A percentile compares a stretch with the other conserved stretches of the same genome.
Evolutionary conservation across 2,113 vertebrate species (phyloP).

Genomic region (Platysternon megacephalum): DNA sequence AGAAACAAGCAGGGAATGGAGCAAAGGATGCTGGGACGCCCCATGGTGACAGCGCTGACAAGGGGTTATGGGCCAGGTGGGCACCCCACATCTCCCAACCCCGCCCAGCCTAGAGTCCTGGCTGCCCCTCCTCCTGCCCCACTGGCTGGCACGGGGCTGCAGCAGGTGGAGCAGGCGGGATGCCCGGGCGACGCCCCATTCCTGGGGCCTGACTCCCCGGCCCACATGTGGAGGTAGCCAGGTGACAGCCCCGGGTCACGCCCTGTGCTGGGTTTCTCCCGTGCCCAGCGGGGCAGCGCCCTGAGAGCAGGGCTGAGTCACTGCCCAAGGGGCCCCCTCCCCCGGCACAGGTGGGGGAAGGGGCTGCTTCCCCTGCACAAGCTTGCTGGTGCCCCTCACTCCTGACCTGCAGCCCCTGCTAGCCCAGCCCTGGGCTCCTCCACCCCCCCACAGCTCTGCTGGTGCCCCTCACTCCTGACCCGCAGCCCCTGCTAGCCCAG

Average conservation of each 20-base stretch:
- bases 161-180: not conserved
- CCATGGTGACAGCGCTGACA: not conserved
- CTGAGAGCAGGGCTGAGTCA: not conserved
- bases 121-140: not conserved
- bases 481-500: not conserved
- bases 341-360: not conserved
- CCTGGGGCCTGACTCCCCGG: slow-evolving; percentile 57
- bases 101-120: no score
- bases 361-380: not conserved
- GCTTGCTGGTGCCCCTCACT: not conserved
- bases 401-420: not conserved
- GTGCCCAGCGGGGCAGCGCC: not conserved
- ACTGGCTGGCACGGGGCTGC: not conserved
- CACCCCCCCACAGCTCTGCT: not conserved
- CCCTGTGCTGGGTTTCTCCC: slow-evolving; percentile 60
- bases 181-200: not conserved
- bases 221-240: slow-evolving; percentile 64
- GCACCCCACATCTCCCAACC: not conserved
- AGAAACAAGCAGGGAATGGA: not conserved
- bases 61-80: not conserved
- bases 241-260: slow-evolving; percentile 61
- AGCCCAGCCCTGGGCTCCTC: not conserved
- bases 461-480: not conserved
- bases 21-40: not conserved
- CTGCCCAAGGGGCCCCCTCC: not conserved